Conservation (phyloP, 2,797 vertebrate genomes). For the Ibycter americanus region DNA sequence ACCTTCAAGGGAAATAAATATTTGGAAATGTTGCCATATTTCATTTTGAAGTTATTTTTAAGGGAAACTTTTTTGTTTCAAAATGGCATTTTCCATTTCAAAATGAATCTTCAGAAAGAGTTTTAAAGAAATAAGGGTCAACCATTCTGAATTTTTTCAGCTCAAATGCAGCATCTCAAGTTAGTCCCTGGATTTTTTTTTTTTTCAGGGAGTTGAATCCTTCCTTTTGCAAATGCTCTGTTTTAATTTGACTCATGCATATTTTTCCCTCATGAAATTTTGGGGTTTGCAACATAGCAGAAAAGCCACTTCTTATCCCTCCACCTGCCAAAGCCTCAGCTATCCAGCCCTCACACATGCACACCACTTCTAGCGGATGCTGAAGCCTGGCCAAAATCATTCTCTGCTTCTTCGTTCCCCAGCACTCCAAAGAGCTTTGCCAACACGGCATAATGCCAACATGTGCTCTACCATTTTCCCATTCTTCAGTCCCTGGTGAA, state of each 20-base stretch:
- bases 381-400: constrained; percentile 29
- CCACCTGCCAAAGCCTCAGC: background rate
- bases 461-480: background rate
- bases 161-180: background rate
- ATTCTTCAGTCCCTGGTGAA: background rate
- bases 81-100: background rate
- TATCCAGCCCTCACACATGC: constrained; percentile 42
- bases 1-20: constrained; percentile 36
- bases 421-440: background rate
- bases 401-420: background rate
- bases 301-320: constrained; percentile 10
- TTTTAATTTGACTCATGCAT: background rate
- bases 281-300: background rate
- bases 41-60: constrained; percentile 18
- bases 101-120: background rate
- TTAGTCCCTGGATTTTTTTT: background rate
- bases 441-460: background rate
- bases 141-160: background rate
- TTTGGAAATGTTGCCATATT: background rate
- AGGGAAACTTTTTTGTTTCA: background rate
- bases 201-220: background rate
- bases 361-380: background rate
- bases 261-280: constrained; percentile 3
- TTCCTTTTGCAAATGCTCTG: background rate
- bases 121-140: background rate